These are phyloP conservation scores for Anguilla marmorata DNA, from an alignment of 2,797 vertebrate genomes.

Conservation along the genomic window DNA sequence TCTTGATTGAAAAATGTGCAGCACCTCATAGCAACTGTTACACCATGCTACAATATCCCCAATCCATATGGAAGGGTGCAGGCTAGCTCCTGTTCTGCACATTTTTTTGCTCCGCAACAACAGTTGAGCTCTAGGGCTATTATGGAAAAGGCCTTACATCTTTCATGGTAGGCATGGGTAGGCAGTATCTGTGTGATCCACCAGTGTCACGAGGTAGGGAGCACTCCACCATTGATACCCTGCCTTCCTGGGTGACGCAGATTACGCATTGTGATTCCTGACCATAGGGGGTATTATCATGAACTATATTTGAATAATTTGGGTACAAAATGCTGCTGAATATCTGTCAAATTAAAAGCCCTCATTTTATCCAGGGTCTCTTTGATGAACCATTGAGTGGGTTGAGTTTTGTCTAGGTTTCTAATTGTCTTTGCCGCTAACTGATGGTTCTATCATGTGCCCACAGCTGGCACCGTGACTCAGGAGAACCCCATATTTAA, in stretches of 20 bases:
- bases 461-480: neutral
- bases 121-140: neutral
- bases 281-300: neutral
- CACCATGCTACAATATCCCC: neutral
- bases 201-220: too few relatives aligned
- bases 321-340: neutral
- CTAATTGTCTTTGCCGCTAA: neutral
- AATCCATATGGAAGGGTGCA: neutral
- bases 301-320: neutral
- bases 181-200: too few relatives aligned
- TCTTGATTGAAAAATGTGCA: neutral
- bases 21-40: neutral
- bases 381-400: neutral
- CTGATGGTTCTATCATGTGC: neutral
- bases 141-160: neutral
- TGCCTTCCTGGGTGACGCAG: neutral
- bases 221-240: neutral
- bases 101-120: neutral
- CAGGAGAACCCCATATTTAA: neutral
- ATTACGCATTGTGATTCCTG: neutral
- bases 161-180: neutral
- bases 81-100: neutral
- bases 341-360: neutral
- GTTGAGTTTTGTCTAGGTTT: neutral
- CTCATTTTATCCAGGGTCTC: neutral